These are phyloP conservation scores for Monochamus saltuarius DNA, from an alignment of 1,140 invertebrate genomes.

Conservation along the genomic window DNA sequence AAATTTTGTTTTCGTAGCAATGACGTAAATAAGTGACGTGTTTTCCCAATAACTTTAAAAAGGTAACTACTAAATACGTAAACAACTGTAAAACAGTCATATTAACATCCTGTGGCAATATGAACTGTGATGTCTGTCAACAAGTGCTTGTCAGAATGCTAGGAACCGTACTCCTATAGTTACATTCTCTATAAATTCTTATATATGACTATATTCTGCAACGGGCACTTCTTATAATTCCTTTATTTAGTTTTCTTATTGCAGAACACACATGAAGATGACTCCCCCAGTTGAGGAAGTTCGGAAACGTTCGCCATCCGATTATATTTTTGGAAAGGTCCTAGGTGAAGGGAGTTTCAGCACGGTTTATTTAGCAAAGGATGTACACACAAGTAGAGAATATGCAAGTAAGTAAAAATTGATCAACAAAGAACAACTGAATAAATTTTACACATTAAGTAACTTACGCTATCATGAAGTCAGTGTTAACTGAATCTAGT, in stretches of 20 bases:
- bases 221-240: too few relatives aligned
- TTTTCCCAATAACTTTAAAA: conserved; percentile 1
- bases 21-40: conserved; percentile 10
- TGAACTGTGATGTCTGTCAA: too few relatives aligned
- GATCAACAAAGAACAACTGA: not conserved
- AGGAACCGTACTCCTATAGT: too few relatives aligned
- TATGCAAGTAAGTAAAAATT: conserved; percentile 85
- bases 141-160: too few relatives aligned
- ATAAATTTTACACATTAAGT: too few relatives aligned
- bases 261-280: conserved; percentile 13
- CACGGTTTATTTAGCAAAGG: conserved; percentile 91
- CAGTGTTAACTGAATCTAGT: too few relatives aligned
- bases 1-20: not conserved
- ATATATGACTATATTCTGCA: too few relatives aligned
- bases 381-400: conserved; percentile 84
- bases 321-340: conserved; percentile 93
- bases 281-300: conserved; percentile 41
- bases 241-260: not conserved
- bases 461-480: too few relatives aligned
- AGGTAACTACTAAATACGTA: conserved; percentile 1
- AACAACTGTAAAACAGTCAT: too few relatives aligned
- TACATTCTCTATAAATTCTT: too few relatives aligned
- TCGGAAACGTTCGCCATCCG: conserved; percentile 73
- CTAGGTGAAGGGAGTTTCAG: conserved; percentile 97
- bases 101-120: too few relatives aligned